A percentile compares a stretch with the other conserved stretches of the same genome.
Evolutionary conservation across 2,888 invertebrate genomes (phyloP).

Genomic region (Lymantria dispar): DNA sequence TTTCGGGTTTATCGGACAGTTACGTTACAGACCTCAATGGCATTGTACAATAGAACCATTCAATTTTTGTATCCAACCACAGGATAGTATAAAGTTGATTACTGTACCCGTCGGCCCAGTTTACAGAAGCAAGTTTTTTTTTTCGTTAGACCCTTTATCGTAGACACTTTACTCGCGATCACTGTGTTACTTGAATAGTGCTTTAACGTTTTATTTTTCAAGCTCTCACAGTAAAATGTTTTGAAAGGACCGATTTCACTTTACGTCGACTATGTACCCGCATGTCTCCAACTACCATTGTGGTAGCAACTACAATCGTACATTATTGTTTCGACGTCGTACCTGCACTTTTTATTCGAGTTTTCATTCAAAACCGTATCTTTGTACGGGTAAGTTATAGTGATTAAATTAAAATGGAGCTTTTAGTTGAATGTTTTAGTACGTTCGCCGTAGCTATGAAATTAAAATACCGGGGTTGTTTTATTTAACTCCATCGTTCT

Average conservation of each 20-base stretch:
- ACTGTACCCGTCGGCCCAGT: constrained; percentile 34
- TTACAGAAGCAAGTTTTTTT: constrained; percentile 35
- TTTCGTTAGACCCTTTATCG: constrained; percentile 50
- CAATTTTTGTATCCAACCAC: constrained; percentile 30
- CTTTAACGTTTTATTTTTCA: constrained; percentile 68
- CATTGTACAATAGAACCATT: constrained; percentile 20
- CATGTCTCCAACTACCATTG: constrained; percentile 70
- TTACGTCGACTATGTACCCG: constrained; percentile 58
- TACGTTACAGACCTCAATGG: constrained; percentile 10
- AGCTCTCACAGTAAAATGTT: constrained; percentile 73
- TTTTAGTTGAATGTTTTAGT: constrained; percentile 61
- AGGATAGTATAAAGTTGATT: constrained; percentile 37
- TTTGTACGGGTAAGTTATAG: constrained; percentile 69
- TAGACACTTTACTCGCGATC: constrained; percentile 52
- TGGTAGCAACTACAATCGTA: constrained; percentile 75
- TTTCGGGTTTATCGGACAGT: constrained; percentile 2
- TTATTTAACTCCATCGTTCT: neutral
- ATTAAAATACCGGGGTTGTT: neutral
- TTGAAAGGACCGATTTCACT: constrained; percentile 81
- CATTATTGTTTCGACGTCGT: constrained; percentile 76
- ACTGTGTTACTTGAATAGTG: constrained; percentile 61
- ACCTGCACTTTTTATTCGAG: constrained; percentile 68
- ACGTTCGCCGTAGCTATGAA: constrained; percentile 8
- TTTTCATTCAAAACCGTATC: constrained; percentile 68
- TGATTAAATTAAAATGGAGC: constrained; percentile 74